phyloP scores from a whole-genome alignment of 2,888 invertebrate genomes.

The Parnassius mnemosyne region DNA sequence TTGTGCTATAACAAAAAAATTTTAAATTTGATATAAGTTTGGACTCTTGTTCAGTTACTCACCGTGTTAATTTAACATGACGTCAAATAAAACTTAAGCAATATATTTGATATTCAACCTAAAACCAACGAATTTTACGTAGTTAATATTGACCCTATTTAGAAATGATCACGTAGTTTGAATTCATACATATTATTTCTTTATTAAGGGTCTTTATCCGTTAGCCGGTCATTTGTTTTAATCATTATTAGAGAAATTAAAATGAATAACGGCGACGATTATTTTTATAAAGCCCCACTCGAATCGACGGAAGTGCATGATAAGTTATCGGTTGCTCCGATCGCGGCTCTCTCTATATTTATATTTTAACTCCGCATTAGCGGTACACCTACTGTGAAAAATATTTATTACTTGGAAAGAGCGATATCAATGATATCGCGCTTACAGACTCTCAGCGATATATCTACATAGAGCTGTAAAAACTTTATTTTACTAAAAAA shows the following conservation, averaged over 20 bases:
- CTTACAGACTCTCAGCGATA: slow-evolving; percentile 16
- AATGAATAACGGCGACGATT: slow-evolving; percentile 23
- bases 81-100: slow-evolving; percentile 18
- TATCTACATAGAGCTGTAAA: slow-evolving; percentile 25
- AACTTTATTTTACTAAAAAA: slow-evolving; percentile 29
- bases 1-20: too few relatives aligned
- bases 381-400: slow-evolving; percentile 34
- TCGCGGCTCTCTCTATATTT: slow-evolving; percentile 35
- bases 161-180: background rate
- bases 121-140: slow-evolving; percentile 1
- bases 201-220: slow-evolving; percentile 13
- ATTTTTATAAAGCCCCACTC: slow-evolving; percentile 21
- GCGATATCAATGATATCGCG: slow-evolving; percentile 34
- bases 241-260: slow-evolving; percentile 20
- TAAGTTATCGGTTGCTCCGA: slow-evolving; percentile 35
- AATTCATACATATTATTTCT: slow-evolving; percentile 1
- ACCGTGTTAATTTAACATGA: slow-evolving; percentile 10
- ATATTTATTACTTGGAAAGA: slow-evolving; percentile 33
- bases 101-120: slow-evolving; percentile 3
- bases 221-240: slow-evolving; percentile 16
- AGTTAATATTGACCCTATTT: background rate
- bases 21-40: too few relatives aligned
- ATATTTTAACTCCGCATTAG: slow-evolving; percentile 33
- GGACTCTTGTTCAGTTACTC: background rate
- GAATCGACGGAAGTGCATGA: slow-evolving; percentile 36